Evolutionary conservation across 2,888 invertebrate species (phyloP).

Genomic region (Heliconius hortense): DNA sequence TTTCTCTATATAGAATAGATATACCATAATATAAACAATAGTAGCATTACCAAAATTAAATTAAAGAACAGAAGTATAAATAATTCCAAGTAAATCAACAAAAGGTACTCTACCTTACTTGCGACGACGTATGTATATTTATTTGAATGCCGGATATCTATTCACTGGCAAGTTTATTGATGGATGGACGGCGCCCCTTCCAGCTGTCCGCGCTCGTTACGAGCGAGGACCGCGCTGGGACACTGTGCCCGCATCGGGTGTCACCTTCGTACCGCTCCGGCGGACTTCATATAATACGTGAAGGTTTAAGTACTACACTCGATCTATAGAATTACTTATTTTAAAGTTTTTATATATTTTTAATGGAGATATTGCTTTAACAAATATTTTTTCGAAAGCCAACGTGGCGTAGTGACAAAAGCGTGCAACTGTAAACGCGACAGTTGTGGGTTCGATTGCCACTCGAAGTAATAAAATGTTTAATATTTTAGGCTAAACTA

Average conservation of each 20-base stretch:
- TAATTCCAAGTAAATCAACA: constrained; percentile 18
- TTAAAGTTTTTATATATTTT: neutral
- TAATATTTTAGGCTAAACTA: no score
- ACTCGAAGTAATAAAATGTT: no score
- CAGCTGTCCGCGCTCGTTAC: constrained; percentile 39
- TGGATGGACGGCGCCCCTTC: constrained; percentile 48
- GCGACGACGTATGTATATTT: constrained; percentile 38
- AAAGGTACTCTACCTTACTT: constrained; percentile 27
- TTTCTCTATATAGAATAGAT: no score
- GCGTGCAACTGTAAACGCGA: no score
- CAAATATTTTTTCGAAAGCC: neutral
- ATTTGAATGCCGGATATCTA: constrained; percentile 51
- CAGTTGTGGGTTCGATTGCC: no score
- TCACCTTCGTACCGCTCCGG: constrained; percentile 11
- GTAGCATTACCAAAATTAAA: neutral
- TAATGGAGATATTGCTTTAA: no score
- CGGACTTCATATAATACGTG: neutral
- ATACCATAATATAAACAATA: no score
- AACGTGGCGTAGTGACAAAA: no score
- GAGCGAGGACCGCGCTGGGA: constrained; percentile 28
- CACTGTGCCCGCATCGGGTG: constrained; percentile 31
- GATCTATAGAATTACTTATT: neutral
- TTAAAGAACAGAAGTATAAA: neutral
- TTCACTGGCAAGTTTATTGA: constrained; percentile 51
- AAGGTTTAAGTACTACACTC: neutral